Conservation (phyloP, 1,140 invertebrate genomes). For the Yoshiicerus persimilis region DNA sequence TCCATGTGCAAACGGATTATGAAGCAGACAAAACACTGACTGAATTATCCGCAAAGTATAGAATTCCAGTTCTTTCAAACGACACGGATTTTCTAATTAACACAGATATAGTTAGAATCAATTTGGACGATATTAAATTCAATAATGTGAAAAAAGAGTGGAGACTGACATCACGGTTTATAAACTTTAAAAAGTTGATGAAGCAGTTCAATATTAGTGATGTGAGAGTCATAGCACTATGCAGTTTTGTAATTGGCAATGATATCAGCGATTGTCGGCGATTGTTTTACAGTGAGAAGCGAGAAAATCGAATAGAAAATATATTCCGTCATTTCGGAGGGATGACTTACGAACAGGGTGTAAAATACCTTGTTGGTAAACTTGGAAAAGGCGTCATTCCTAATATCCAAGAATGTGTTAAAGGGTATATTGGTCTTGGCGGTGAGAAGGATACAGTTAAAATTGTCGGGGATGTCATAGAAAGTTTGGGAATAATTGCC, state of each 20-base stretch:
- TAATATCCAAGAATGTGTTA: not conserved
- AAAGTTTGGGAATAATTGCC: not conserved
- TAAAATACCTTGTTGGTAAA: not conserved
- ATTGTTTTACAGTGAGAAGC: not conserved
- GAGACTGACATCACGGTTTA: not conserved
- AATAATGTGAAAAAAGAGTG: not conserved
- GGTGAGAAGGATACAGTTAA: not conserved
- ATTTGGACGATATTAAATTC: slow-evolving; percentile 55
- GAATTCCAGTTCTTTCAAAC: slow-evolving; percentile 58
- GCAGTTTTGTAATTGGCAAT: not conserved
- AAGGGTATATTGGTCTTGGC: not conserved
- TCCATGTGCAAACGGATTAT: slow-evolving; percentile 55
- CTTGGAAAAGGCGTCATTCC: not conserved
- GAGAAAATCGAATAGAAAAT: not conserved
- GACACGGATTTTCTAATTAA: slow-evolving; percentile 61
- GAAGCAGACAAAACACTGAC: slow-evolving; percentile 60
- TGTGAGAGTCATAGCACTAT: not conserved
- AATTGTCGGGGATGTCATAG: not conserved
- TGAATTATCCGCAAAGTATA: slow-evolving; percentile 55
- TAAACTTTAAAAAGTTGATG: not conserved
- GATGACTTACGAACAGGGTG: not conserved
- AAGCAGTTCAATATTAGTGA: not conserved
- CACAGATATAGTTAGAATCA: slow-evolving; percentile 54
- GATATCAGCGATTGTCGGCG: not conserved
- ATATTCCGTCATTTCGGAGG: not conserved